A percentile compares a stretch with the other conserved stretches of the same genome.
phyloP scores from a whole-genome alignment of 2,113 vertebrate genomes.

The Nesogale talazaci region DNA sequence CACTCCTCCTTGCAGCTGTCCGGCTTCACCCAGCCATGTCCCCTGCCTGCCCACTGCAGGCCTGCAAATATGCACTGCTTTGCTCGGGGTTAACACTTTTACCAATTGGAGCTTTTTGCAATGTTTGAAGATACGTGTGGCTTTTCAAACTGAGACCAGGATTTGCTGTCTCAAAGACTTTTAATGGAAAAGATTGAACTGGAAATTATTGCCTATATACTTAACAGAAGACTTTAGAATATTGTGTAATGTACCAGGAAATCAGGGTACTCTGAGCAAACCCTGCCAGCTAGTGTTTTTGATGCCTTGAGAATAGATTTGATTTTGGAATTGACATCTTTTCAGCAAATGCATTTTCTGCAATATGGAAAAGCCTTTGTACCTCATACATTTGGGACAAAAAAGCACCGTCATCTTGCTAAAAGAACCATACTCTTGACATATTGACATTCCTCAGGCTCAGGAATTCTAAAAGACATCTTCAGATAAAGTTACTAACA shows the following conservation, averaged over 20 bases:
- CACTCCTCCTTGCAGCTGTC: not conserved
- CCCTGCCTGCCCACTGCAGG: not conserved
- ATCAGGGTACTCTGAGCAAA: constrained; percentile 59
- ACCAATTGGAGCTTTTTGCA: not conserved
- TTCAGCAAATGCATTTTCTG: constrained; percentile 59
- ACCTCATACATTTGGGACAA: constrained; percentile 17
- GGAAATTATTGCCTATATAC: constrained; percentile 58
- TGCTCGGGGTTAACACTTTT: not conserved
- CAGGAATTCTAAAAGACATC: constrained; percentile 40
- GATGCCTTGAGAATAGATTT: constrained; percentile 65
- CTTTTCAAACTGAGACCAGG: constrained; percentile 42
- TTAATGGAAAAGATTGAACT: constrained; percentile 51
- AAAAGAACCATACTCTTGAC: constrained; percentile 21
- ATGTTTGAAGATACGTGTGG: constrained; percentile 62
- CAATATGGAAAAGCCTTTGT: constrained; percentile 49
- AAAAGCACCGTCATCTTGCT: constrained; percentile 18
- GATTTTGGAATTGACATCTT: constrained; percentile 60
- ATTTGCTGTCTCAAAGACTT: constrained; percentile 19
- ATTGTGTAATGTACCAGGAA: constrained; percentile 60
- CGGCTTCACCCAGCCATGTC: not conserved
- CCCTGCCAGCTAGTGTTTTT: constrained; percentile 69
- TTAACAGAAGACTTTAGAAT: constrained; percentile 57
- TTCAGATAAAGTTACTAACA: constrained; percentile 62
- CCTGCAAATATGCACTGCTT: not conserved
- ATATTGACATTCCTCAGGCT: constrained; percentile 1